Conservation (phyloP, 2,888 invertebrate species). For the Heliconius ethilla region DNA sequence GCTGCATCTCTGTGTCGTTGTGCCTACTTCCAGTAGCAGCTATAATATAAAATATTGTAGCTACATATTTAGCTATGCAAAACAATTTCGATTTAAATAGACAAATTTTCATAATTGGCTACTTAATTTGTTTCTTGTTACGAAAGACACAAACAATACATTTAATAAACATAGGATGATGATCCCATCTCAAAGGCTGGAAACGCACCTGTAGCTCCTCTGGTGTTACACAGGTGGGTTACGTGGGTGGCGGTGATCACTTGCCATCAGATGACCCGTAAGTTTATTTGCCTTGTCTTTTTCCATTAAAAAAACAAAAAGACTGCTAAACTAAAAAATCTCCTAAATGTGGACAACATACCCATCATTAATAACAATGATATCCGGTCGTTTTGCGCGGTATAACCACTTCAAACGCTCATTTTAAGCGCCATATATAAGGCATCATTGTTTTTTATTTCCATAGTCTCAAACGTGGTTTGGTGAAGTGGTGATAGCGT, state of each 20-base stretch:
- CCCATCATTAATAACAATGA: constrained; percentile 76
- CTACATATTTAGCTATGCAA: not conserved
- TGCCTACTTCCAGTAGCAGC: constrained; percentile 50
- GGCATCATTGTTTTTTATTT: constrained; percentile 70
- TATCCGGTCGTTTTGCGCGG: constrained; percentile 78
- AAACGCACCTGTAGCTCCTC: too few species aligned
- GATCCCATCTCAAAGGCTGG: too few species aligned
- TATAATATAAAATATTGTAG: constrained; percentile 41
- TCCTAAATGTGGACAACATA: constrained; percentile 43
- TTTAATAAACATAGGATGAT: too few species aligned
- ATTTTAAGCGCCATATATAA: constrained; percentile 78
- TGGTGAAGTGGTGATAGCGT: constrained; percentile 54
- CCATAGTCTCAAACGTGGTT: constrained; percentile 58
- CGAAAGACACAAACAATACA: too few species aligned
- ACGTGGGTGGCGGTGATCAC: too few species aligned
- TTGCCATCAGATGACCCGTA: too few species aligned
- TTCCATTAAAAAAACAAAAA: not conserved
- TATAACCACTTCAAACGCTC: constrained; percentile 66
- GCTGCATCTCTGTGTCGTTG: constrained; percentile 57
- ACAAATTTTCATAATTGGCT: too few species aligned
- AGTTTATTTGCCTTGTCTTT: too few species aligned
- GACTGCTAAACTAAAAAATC: constrained; percentile 21
- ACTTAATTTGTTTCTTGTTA: too few species aligned
- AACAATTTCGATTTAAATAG: not conserved
- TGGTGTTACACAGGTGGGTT: too few species aligned